phyloP scores from a whole-genome alignment of 2,113 vertebrate species.

The Microcebus griseorufus region DNA sequence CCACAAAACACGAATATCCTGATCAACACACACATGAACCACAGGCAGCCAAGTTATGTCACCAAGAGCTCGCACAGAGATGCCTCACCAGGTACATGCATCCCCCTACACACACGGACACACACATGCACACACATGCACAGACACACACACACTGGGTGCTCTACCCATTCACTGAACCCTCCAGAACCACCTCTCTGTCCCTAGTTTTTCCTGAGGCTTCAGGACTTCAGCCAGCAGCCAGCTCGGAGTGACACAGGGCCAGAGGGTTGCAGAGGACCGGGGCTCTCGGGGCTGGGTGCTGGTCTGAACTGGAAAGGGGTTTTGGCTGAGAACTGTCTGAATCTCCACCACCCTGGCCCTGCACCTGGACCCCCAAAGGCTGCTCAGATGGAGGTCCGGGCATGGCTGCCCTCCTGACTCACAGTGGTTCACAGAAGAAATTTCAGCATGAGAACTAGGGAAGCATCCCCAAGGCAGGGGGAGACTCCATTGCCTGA shows the following conservation, averaged over 20 bases:
- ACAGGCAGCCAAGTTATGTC: not conserved
- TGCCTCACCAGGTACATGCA: accelerated
- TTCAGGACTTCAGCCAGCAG: not conserved
- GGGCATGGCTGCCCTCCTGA: not conserved
- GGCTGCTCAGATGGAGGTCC: not conserved
- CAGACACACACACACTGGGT: not conserved
- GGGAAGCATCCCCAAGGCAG: not conserved
- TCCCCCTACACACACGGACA: not conserved
- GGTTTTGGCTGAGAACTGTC: not conserved
- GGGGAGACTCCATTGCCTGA: not conserved
- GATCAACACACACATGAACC: slow-evolving; percentile 21
- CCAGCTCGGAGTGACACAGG: not conserved
- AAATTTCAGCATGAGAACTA: not conserved
- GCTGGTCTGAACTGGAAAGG: not conserved
- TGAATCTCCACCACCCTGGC: not conserved
- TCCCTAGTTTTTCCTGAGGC: not conserved
- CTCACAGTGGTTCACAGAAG: not conserved
- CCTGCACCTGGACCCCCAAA: not conserved
- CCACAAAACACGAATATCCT: slow-evolving; percentile 61
- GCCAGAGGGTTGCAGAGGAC: not conserved
- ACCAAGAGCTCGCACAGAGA: not conserved
- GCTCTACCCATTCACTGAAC: not conserved
- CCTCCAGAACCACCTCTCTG: not conserved
- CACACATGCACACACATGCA: not conserved
- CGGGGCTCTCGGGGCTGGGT: not conserved